phyloP scores from a whole-genome alignment of 2,797 vertebrate species.

The Eulemur coronatus region DNA sequence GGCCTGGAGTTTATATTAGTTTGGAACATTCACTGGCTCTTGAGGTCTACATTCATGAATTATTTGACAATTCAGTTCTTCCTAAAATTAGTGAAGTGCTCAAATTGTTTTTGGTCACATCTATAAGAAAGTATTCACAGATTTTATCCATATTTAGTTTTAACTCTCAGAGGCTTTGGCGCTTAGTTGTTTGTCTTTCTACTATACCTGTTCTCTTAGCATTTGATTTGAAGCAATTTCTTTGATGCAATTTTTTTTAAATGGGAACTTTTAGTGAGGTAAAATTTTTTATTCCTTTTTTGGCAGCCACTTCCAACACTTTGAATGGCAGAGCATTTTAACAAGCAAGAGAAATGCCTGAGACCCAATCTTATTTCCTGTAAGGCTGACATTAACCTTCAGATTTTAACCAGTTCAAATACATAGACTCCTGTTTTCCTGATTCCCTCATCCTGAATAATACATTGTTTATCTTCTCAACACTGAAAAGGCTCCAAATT shows the following conservation, averaged over 20 bases:
- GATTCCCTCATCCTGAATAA: background rate
- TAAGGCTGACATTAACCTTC: background rate
- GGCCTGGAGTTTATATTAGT: background rate
- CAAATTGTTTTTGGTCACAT: background rate
- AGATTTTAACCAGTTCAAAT: background rate
- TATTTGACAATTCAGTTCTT: background rate
- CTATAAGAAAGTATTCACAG: background rate
- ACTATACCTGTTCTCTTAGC: background rate
- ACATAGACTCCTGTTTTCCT: background rate
- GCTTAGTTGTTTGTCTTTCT: background rate
- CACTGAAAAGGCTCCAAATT: background rate
- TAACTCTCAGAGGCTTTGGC: background rate
- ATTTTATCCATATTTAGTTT: background rate
- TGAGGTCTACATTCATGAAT: background rate
- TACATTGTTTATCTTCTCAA: background rate
- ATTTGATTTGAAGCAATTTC: background rate
- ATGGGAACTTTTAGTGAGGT: background rate
- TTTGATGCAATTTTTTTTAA: background rate
- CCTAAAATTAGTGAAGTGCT: background rate
- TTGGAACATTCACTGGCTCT: background rate
- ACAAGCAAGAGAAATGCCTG: background rate
- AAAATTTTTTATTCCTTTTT: constrained; percentile 22
- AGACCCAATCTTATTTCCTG: background rate
- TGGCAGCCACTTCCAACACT: background rate
- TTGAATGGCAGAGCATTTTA: background rate